Base-by-base conservation (phyloP, 1,140 invertebrate species). In the Drosophila saltans region DNA sequence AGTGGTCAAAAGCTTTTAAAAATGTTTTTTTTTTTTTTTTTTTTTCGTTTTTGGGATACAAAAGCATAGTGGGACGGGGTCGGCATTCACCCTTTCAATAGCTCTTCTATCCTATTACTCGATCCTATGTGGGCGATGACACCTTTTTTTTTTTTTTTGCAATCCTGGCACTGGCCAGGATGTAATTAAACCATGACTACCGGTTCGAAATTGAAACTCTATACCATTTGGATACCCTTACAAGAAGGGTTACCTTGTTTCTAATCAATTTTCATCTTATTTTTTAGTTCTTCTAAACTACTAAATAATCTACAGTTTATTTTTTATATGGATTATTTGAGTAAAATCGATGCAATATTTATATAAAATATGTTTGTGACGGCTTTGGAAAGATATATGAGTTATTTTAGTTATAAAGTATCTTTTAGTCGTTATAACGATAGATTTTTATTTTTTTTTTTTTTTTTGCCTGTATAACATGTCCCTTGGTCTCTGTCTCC, bases 161-260 rank as follows among this genome's bases (percentile, higher is more conserved):
- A 24, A 61, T 59, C 33, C 28, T 30, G 52, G 41, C 71, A 72
- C 16, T 62, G 71, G 72, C 52, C 72, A 76, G 33, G 33, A 75
- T 77, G 74, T 69, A 75, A 70, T 70, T 70, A 76, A 77, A 63
- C 48, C 60, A 33, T 24, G 60, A 41, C 60, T 45, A 43, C 61
- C 61, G 43, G 8, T 45, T 41, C 11, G 2, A 63, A 7, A 21
- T 26, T 41, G 28, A 63, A 63, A 52, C 21, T 52, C 21, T 52
- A 52, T 26, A 8, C 8, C 45, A 52, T 52, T 52, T 52, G 2
- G 8, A 52, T 26, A 26, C 45, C 2, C 45, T 52, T 10, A 48
- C 21, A 5, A 2, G 8, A 39, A 33, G 3, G 40, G n/a, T 16
- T 16, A 16, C 16, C 16, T 16, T 16, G 16, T 16, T 16, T 16